Base-by-base conservation (phyloP, 2,113 vertebrate species). In the Lophius piscatorius region DNA sequence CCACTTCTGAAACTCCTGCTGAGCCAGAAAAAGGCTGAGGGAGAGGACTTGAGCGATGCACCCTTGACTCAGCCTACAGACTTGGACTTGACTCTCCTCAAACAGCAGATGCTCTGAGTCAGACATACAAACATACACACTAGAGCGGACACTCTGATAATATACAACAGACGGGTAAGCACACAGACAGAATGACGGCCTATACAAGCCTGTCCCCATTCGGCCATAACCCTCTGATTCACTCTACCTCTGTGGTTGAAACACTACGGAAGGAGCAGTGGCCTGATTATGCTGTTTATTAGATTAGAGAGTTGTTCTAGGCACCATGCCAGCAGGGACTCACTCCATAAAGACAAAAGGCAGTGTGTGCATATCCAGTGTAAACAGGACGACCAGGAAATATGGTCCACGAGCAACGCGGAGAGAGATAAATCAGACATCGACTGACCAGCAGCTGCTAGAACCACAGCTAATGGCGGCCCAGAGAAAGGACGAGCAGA, bases 221-320 rank as follows among this genome's bases (percentile, higher is more conserved):
- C 56, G 41, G 47, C 14, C 41, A 33, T 9, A 76, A 71, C 22
- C 68, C 48, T 11, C 34, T 13, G 16, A 33, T 51, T 47, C 62
- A 17, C 44, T 50, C 50, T 49, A 21, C 50, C 78, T 65, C 59
- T 71, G 54, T 62, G 76, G 52, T 51, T 51, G n/a, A 69, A 60
- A 70, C 45, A 22, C 45, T 61, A 33, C 39, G 18, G 58, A 70
- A 50, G 57, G 28, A 59, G 41, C 13, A 38, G 57, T 52, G 71
- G 71, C 60, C 74, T 69, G 48, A 74, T 82, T 75, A 58, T 67
- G n/a, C 58, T 13, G 54, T 56, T 78, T 74, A 81, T 79, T 81
- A 60, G 56, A 83, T 83, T 74, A 78, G 45, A 76, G 74, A 74
- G 50, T 59, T 55, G 42, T 64, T 78, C 47, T 39, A 9, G 73